These are phyloP conservation scores for Portevinia maculata DNA, from an alignment of 2,888 invertebrate genomes.

Conservation along the genomic window DNA sequence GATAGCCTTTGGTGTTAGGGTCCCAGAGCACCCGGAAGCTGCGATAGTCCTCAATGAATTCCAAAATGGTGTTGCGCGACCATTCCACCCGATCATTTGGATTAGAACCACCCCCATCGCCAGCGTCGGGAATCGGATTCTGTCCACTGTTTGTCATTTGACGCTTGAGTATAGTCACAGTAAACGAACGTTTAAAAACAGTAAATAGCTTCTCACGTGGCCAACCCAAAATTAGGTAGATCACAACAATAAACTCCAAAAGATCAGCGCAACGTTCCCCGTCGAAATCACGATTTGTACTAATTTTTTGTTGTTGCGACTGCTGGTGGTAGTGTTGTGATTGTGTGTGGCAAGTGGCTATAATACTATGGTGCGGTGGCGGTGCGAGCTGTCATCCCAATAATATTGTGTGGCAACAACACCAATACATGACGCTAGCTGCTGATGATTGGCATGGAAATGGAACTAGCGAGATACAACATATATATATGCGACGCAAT, in stretches of 20 bases:
- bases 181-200: slow-evolving; percentile 5
- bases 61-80: slow-evolving; percentile 81
- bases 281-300: slow-evolving; percentile 83
- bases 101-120: slow-evolving; percentile 23
- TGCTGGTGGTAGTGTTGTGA: slow-evolving; percentile 75
- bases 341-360: slow-evolving; percentile 81
- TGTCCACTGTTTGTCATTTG: slow-evolving; percentile 68
- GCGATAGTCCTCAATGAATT: slow-evolving; percentile 81
- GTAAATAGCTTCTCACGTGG: slow-evolving; percentile 64
- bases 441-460: slow-evolving; percentile 45
- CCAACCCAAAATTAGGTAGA: slow-evolving; percentile 59
- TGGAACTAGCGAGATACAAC: slow-evolving; percentile 61
- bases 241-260: slow-evolving; percentile 69
- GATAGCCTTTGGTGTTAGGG: slow-evolving; percentile 81
- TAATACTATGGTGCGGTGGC: slow-evolving; percentile 53
- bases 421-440: slow-evolving; percentile 48
- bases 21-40: slow-evolving; percentile 81
- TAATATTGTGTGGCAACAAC: slow-evolving; percentile 72
- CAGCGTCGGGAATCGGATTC: slow-evolving; percentile 58
- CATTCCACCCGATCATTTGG: slow-evolving; percentile 80
- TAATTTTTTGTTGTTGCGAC: slow-evolving; percentile 81
- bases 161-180: slow-evolving; percentile 13
- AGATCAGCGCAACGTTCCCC: slow-evolving; percentile 81
- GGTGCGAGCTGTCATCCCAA: slow-evolving; percentile 57
- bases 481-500: slow-evolving; percentile 71